Conservation (phyloP, 30 jellyfish, hydroid and myxozoan species). For the Turritopsis rubra region DNA sequence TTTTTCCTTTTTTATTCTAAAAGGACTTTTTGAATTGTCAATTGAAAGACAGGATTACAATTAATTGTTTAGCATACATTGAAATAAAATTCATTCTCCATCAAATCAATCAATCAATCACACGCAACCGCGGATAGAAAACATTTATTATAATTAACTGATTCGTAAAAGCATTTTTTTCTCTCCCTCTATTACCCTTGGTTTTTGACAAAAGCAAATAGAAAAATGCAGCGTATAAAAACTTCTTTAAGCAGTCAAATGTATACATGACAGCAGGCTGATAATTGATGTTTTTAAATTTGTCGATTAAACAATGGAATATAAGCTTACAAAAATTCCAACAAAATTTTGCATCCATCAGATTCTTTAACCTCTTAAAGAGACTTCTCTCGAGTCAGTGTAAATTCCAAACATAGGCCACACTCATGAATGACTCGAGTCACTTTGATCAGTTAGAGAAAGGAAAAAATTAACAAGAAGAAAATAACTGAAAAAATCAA, state of each 20-base stretch:
- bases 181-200: background rate
- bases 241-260: background rate
- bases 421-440: no score
- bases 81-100: background rate
- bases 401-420: no score
- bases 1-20: background rate
- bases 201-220: background rate
- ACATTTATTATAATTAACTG: background rate
- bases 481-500: background rate
- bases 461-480: background rate
- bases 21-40: constrained; percentile 6
- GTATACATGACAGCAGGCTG: background rate
- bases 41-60: background rate
- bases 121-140: background rate
- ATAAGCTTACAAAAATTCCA: background rate
- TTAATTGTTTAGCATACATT: background rate
- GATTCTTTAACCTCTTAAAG: background rate
- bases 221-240: background rate
- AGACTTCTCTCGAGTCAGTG: no score
- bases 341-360: background rate
- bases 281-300: background rate
- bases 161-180: background rate
- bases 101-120: background rate
- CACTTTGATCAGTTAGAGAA: background rate
- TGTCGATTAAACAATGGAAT: background rate